These are phyloP conservation scores for Ametastegia equiseti DNA, from an alignment of 2,888 invertebrate genomes.

Conservation along the genomic window DNA sequence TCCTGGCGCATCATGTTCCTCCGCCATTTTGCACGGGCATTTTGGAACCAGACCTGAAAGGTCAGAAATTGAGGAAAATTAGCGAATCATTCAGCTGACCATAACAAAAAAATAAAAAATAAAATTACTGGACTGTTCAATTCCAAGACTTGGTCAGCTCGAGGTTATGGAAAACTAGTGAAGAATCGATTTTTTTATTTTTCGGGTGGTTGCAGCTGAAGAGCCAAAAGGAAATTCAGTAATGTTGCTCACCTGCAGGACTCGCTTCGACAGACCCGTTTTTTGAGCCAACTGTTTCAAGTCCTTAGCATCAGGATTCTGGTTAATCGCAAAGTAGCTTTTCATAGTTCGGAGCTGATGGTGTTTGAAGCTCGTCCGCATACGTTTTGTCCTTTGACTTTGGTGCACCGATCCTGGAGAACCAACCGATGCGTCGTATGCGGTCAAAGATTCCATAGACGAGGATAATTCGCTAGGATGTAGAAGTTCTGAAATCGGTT, in stretches of 20 bases:
- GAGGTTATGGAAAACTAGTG: too few species aligned
- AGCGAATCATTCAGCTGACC: too few species aligned
- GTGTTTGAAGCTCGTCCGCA: slow-evolving; percentile 99
- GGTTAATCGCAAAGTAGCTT: slow-evolving; percentile 98
- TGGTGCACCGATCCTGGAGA: slow-evolving; percentile 84
- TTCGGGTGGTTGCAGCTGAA: neutral
- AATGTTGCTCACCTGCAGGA: slow-evolving; percentile 88
- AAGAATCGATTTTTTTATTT: too few species aligned
- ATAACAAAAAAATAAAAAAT: too few species aligned
- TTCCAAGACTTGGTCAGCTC: too few species aligned
- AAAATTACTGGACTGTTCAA: too few species aligned
- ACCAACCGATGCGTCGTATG: slow-evolving; percentile 85
- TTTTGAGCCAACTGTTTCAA: slow-evolving; percentile 98
- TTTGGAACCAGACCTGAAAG: slow-evolving; percentile 98
- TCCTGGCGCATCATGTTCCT: slow-evolving; percentile 95
- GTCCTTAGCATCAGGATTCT: slow-evolving; percentile 99
- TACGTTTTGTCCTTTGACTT: slow-evolving; percentile 91
- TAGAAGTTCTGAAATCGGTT: slow-evolving; percentile 81
- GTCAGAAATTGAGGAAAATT: slow-evolving; percentile 44
- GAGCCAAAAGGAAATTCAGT: neutral
- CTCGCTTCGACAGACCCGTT: slow-evolving; percentile 98
- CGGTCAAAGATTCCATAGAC: slow-evolving; percentile 87
- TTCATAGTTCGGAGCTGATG: slow-evolving; percentile 99
- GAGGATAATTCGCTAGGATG: slow-evolving; percentile 86
- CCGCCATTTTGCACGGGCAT: slow-evolving; percentile 98